Base-by-base conservation (phyloP, 2,113 vertebrate species). In the Melozone crissalis region DNA sequence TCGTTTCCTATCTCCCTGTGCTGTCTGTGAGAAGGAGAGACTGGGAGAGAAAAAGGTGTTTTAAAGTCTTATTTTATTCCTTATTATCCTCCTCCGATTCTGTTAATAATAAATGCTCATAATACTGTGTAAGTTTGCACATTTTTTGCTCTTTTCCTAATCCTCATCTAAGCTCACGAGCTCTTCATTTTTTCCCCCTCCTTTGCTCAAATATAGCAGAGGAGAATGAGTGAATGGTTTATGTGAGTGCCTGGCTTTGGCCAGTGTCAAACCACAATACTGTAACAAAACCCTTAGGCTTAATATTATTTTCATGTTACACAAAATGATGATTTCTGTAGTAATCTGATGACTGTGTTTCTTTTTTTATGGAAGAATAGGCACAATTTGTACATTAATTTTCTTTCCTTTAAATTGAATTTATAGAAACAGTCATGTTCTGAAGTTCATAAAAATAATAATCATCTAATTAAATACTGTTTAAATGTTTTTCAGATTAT, bases 1-100 rank as follows among this genome's bases (percentile, higher is more conserved):
- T 43, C 0, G 0, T 21, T 23, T 10, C 28, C 10, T 33, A 2
- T 33, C 17, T 52, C 30, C 75, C 13, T n/a, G 47, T 2, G 2
- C 30, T 41, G 16, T 21, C 28, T 21, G 17, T 43, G 23, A 28
- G 33, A 59, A 47, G 30, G 6, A 33, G 12, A 33, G 46, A 41
- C 35, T 41, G 22, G 30, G 58, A n/a, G 46, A n/a, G 18, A 43
- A 52, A 63, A 63, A n/a, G 14, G 6, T 63, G 18, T 27, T 33
- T 33, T 19, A n/a, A 51, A 63, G 10, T 6, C 30, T 52, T 23
- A 43, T 22, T 65, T n/a, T 22, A 6, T 43, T 78, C 11, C 37
- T 78, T 14, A 28, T 52, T 28, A n/a, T 41, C 5, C 23, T 41
- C 5, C 23, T 65, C 30, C 28, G 11, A n/a, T 9, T 52, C 18